Conservation (phyloP, 2,888 invertebrate species). For the Thelaira solivaga region DNA sequence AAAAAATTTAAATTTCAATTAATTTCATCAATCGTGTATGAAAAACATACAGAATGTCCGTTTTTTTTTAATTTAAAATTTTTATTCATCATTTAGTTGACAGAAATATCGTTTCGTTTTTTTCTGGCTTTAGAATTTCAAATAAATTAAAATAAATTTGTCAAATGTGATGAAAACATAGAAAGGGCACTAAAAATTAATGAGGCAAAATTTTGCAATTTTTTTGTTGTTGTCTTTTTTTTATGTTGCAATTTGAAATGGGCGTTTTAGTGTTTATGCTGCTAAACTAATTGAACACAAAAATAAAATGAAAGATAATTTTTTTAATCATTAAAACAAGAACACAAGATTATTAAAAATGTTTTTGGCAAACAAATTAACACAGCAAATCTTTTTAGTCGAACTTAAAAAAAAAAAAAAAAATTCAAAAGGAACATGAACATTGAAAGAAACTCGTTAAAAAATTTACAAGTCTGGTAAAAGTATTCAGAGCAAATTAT, state of each 20-base stretch:
- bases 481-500: no score
- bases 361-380: neutral
- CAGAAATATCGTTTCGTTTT: neutral
- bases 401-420: neutral
- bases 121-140: neutral
- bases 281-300: neutral
- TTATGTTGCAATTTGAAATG: neutral
- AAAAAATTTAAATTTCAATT: conserved; percentile 18
- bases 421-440: neutral
- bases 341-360: neutral
- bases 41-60: neutral
- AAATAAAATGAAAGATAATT: neutral
- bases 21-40: neutral
- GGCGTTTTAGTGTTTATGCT: neutral
- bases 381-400: conserved; percentile 5
- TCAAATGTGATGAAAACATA: conserved; percentile 50
- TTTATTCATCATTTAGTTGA: conserved; percentile 3
- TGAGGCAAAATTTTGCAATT: conserved; percentile 27
- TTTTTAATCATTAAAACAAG: neutral
- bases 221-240: neutral
- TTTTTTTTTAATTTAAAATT: neutral
- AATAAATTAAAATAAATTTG: conserved; percentile 45
- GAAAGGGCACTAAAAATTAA: conserved; percentile 50
- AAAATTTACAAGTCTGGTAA: no score
- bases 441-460: neutral